These are phyloP conservation scores for Camelus dromedarius DNA, from an alignment of 2,113 vertebrate species.

Conservation along the genomic window DNA sequence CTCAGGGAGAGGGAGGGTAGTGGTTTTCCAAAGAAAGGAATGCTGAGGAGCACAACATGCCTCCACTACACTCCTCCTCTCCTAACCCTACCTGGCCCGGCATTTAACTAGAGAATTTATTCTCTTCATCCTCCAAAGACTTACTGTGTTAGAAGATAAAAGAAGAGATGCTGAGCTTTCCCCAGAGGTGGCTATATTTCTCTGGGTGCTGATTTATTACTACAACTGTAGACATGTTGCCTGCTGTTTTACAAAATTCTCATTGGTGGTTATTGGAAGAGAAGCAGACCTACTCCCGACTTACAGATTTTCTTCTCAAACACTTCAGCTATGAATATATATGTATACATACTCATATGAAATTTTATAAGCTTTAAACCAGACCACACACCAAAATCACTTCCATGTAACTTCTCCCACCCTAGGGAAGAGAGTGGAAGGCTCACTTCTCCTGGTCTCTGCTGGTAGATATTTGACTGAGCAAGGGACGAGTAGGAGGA, in stretches of 20 bases:
- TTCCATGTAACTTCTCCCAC: background rate
- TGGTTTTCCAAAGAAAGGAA: background rate
- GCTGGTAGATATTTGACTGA: background rate
- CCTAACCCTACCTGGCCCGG: background rate
- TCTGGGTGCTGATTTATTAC: background rate
- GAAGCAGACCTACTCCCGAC: background rate
- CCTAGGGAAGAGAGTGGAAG: background rate
- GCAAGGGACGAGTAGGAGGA: background rate
- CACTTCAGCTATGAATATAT: background rate
- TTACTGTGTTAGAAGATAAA: background rate
- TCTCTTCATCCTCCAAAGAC: slow-evolving; percentile 14
- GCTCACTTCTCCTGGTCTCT: background rate
- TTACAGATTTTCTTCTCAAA: slow-evolving; percentile 48
- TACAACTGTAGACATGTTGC: background rate
- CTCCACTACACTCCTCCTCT: background rate
- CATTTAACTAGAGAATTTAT: slow-evolving; percentile 25
- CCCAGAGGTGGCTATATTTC: background rate
- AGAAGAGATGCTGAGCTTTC: background rate
- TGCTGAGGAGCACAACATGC: background rate
- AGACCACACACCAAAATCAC: background rate
- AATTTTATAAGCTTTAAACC: slow-evolving; percentile 12
- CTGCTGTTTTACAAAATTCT: slow-evolving; percentile 24
- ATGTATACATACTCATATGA: background rate
- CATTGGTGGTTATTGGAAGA: background rate
- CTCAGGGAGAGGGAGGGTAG: background rate